Evolutionary conservation across 2,113 vertebrate genomes (phyloP), one percentile per base, ranked within the genome.

Genomic region (Ancistrus triradiatus): DNA sequence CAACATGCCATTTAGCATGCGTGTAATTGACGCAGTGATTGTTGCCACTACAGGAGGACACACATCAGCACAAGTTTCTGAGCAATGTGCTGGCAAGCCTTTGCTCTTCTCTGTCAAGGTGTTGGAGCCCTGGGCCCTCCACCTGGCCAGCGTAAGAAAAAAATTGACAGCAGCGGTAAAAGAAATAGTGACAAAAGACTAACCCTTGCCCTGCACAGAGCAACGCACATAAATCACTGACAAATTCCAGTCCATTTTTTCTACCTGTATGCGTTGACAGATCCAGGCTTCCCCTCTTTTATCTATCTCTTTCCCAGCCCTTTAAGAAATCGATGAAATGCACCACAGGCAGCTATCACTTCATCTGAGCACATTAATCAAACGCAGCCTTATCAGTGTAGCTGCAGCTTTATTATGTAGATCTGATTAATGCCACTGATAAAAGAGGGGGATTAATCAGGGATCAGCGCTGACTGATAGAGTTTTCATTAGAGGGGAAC

Each of bases 341-440:
- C 86, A 82, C 85, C 83, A 86, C 84, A 51, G 31, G 38, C 33
- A 92, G 89, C 84, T 91, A 92, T 92, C 90, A 82, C 84, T 77
- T 74, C 83, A 91, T 92, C 90, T 59, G 80, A 83, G 81, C 75
- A 76, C 86, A 92, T 92, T 90, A 90, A 90, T 91, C 91, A 91
- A 88, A 86, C 77, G 64, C 74, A 19, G 75, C 77, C 56, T 83
- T 87, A 73, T 78, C 90, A 88, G 63, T 48, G 31, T 48, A 77
- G 69, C 68, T 84, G 80, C 82, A 88, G 83, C 63, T 81, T 84
- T 85, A 89, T 88, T 91, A 90, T 92, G 90, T 90, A 92, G 90
- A 91, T 91, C 82, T 82, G 89, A 90, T 90, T 81, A 77, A 84
- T 89, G 85, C 88, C 87, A 87, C 38, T 68, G 88, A 91, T 90